These are phyloP conservation scores for Silurus aristotelis DNA, from an alignment of 2,797 vertebrate species.

Conservation along the genomic window DNA sequence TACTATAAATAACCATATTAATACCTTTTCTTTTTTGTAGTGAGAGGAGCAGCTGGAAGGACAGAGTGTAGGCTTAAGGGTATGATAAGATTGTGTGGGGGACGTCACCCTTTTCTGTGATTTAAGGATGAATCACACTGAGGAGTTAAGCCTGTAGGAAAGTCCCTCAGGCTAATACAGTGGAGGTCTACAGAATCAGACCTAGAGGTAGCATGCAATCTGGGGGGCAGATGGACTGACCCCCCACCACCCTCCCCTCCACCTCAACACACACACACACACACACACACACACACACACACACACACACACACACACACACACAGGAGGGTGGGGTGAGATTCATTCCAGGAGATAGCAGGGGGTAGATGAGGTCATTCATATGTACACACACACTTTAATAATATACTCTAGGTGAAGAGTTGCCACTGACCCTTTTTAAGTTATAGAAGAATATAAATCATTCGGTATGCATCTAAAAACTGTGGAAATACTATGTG, in stretches of 20 bases:
- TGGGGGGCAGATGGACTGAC: slow-evolving; percentile 37
- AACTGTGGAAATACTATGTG: background rate
- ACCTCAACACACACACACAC: background rate
- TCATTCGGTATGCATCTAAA: background rate
- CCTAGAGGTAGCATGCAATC: slow-evolving; percentile 39
- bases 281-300: slow-evolving; percentile 27
- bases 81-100: slow-evolving; percentile 51
- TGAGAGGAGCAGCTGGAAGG: slow-evolving; percentile 48
- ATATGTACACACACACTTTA: slow-evolving; percentile 3
- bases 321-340: background rate
- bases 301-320: slow-evolving; percentile 9
- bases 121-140: slow-evolving; percentile 56
- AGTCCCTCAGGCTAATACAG: slow-evolving; percentile 53
- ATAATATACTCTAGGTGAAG: background rate
- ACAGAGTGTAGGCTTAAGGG: slow-evolving; percentile 45
- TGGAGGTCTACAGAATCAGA: slow-evolving; percentile 46
- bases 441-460: background rate
- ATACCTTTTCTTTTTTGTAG: slow-evolving; percentile 43
- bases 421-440: background rate
- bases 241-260: no score
- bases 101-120: slow-evolving; percentile 53
- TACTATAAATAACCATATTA: slow-evolving; percentile 55
- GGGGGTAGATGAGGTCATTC: slow-evolving; percentile 26
- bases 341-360: background rate
- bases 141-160: slow-evolving; percentile 52